Percentiles rank a stretch among this genome's conserved stretches.
These are phyloP conservation scores for Gallinago stenura DNA, from an alignment of 2,797 vertebrate genomes.

Conservation along the genomic window DNA sequence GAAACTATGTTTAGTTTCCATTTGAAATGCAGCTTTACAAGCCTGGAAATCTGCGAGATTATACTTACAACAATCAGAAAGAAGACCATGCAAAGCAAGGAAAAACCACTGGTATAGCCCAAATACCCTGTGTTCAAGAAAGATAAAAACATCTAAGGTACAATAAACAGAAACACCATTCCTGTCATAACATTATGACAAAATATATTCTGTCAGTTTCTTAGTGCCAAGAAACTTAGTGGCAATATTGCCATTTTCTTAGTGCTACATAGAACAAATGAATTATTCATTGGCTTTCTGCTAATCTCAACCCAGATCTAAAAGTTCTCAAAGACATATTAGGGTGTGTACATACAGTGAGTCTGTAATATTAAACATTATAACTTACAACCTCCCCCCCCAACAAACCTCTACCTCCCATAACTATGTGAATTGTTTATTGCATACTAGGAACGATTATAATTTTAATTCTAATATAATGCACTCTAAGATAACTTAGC, in stretches of 20 bases:
- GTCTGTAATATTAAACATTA: background rate
- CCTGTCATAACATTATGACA: background rate
- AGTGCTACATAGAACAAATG: background rate
- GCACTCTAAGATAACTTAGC: background rate
- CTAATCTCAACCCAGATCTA: background rate
- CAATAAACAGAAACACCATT: background rate
- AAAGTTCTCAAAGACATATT: background rate
- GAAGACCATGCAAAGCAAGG: constrained; percentile 97
- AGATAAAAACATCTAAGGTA: background rate
- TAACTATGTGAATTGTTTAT: background rate
- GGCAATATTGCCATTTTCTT: background rate
- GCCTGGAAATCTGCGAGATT: background rate
- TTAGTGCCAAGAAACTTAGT: background rate
- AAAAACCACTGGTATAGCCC: constrained; percentile 97
- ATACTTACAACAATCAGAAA: constrained; percentile 96
- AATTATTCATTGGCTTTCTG: background rate
- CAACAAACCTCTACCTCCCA: background rate
- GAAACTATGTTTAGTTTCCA: background rate
- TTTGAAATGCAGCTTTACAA: background rate
- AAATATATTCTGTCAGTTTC: background rate
- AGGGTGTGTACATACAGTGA: background rate
- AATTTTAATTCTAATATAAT: background rate
- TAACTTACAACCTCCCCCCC: background rate
- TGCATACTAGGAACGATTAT: background rate
- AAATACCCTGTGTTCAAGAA: constrained; percentile 88